phyloP scores from a whole-genome alignment of 1,140 invertebrate genomes.

The Bombus ignitus region DNA sequence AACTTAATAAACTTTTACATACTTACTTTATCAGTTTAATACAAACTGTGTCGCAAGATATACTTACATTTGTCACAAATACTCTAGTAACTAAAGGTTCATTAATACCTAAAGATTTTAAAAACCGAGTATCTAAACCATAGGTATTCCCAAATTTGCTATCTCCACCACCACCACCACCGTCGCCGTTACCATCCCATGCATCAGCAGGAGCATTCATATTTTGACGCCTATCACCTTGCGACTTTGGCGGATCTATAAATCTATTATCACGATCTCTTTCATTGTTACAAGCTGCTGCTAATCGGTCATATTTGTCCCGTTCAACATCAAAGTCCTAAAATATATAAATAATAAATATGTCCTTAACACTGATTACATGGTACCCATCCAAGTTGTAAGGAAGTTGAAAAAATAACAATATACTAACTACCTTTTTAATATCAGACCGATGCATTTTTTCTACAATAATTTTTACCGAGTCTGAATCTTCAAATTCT shows the following conservation, averaged over 20 bases:
- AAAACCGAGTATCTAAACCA: constrained; percentile 94
- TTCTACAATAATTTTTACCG: constrained; percentile 95
- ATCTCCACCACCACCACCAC: constrained; percentile 77
- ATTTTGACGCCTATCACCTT: constrained; percentile 74
- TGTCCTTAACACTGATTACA: neutral
- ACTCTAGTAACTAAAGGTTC: constrained; percentile 96
- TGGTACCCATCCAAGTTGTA: neutral
- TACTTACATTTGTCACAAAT: constrained; percentile 99
- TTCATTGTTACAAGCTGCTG: constrained; percentile 78
- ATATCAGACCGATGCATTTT: constrained; percentile 97
- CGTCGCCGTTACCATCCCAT: constrained; percentile 62
- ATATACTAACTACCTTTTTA: constrained; percentile 88
- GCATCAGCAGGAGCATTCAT: constrained; percentile 79
- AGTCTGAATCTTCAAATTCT: constrained; percentile 94
- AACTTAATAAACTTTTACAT: neutral
- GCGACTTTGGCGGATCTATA: constrained; percentile 74
- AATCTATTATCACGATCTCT: constrained; percentile 79
- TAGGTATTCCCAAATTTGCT: constrained; percentile 93
- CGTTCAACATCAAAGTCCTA: constrained; percentile 87
- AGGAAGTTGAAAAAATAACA: constrained; percentile 38
- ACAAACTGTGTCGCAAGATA: neutral
- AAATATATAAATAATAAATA: constrained; percentile 45
- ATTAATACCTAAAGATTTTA: constrained; percentile 95
- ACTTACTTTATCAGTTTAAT: neutral
- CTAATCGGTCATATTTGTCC: constrained; percentile 85